Conservation (phyloP, 1,140 invertebrate species). For the Magallana gigas region DNA sequence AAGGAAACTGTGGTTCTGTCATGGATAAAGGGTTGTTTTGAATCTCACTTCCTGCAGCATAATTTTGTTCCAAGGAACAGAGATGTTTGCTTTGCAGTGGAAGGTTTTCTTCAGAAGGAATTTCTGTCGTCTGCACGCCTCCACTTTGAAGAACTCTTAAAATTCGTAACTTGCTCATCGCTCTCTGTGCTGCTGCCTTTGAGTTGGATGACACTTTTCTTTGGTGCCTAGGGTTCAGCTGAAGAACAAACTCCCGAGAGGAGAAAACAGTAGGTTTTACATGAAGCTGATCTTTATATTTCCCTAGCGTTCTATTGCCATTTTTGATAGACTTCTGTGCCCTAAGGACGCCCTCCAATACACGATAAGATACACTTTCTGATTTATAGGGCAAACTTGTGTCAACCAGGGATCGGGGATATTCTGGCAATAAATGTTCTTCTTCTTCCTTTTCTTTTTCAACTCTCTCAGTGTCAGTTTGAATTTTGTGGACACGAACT, state of each 20-base stretch:
- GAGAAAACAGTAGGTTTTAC: not conserved
- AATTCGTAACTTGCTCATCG: not conserved
- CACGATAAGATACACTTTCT: not conserved
- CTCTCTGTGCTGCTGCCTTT: not conserved
- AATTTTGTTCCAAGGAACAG: no score
- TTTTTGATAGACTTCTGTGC: not conserved
- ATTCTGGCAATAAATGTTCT: not conserved
- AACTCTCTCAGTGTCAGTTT: not conserved
- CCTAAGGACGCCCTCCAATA: not conserved
- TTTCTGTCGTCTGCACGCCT: no score
- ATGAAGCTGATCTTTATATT: conserved; percentile 24
- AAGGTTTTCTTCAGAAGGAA: no score
- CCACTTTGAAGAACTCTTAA: not conserved
- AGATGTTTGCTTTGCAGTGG: no score
- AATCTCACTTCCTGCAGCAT: no score
- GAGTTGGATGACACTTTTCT: not conserved
- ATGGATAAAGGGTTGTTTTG: no score
- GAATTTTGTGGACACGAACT: not conserved
- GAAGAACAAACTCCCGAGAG: not conserved
- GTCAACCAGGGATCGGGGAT: not conserved
- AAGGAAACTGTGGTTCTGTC: no score
- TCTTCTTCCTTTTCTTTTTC: not conserved
- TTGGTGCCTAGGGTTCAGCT: not conserved
- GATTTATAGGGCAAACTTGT: not conserved
- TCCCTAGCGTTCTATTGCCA: not conserved